Evolutionary conservation across 2,113 vertebrate species (phyloP).

Genomic region (Melanerpes aurifrons): DNA sequence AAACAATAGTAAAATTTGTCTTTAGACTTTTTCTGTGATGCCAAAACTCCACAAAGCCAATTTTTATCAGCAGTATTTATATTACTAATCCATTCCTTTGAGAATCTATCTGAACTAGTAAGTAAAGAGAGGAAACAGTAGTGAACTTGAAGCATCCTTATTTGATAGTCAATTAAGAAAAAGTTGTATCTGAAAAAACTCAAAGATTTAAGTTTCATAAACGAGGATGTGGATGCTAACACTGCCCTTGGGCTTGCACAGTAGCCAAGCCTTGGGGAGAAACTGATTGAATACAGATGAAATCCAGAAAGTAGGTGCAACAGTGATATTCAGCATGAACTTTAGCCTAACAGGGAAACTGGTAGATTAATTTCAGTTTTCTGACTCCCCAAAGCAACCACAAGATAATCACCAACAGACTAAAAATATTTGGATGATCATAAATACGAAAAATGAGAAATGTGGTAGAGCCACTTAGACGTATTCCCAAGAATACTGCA

Average conservation of each 20-base stretch:
- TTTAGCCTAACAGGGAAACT: background rate
- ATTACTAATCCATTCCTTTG: background rate
- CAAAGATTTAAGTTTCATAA: background rate
- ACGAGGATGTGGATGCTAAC: background rate
- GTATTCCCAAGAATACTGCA: slow-evolving; percentile 35
- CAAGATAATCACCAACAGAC: slow-evolving; percentile 53
- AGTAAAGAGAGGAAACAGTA: background rate
- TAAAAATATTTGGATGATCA: slow-evolving; percentile 49
- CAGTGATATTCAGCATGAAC: background rate
- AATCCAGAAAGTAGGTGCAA: background rate
- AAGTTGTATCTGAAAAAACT: background rate
- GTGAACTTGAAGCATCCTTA: background rate
- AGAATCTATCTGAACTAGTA: background rate
- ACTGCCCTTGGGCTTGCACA: background rate
- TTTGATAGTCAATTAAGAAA: background rate
- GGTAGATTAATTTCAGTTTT: slow-evolving; percentile 30
- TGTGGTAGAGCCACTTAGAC: background rate
- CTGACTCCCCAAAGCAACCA: slow-evolving; percentile 46
- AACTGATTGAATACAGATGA: background rate
- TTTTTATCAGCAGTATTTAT: background rate
- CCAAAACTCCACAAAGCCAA: background rate
- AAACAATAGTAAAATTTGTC: no score
- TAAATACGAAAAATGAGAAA: slow-evolving; percentile 55
- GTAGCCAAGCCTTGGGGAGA: background rate
- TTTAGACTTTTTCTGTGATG: no score